Base-by-base conservation (phyloP, 2,797 vertebrate species). In the Poeciliopsis infans region DNA sequence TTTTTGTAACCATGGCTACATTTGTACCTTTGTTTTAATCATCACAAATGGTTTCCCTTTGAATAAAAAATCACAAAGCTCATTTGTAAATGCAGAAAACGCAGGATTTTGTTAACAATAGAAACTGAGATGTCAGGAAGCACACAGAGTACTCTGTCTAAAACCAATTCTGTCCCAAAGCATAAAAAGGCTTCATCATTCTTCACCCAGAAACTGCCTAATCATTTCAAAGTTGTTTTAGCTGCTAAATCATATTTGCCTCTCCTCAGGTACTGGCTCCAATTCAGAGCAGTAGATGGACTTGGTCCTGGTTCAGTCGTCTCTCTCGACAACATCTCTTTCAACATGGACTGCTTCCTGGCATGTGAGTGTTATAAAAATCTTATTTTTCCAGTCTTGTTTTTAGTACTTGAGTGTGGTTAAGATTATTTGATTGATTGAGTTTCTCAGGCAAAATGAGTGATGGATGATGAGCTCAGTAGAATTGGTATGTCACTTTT, bases 261-360 rank as follows among this genome's bases (percentile, higher is more conserved):
- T 75, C 71, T 81, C 66, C 0, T 55, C 94, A 99, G 98, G 96
- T 99, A 99, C 95, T 98, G 97, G 97, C 96, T 99, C 86, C 96
- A 97, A 93, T 97, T 99, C 91, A 95, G 94, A 0, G 90, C 94
- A 0, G 96, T 97, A 69, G 97, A 97, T 93, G 96, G 95, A 79
- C 96, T 93, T 91, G 97, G 96, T 86, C 93, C 96, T 12, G 93
- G 96, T 88, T 96, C 97, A 83, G 86, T 96, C 41, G 93, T 98
- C 91, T 97, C 96, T 80, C 95, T 99, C 79, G 97, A 98, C 95
- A 99, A 99, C 85, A 89, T 99, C 86, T 98, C 98, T 79, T 95
- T 99, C 91, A 99, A 97, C 82, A 96, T 99, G 95, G 97, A 98
- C 93, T 99, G 98, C 91, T 99, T 99, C 86, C 94, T 99, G 93